phyloP scores from a whole-genome alignment of 2,113 vertebrate genomes.

The Gavia stellata region DNA sequence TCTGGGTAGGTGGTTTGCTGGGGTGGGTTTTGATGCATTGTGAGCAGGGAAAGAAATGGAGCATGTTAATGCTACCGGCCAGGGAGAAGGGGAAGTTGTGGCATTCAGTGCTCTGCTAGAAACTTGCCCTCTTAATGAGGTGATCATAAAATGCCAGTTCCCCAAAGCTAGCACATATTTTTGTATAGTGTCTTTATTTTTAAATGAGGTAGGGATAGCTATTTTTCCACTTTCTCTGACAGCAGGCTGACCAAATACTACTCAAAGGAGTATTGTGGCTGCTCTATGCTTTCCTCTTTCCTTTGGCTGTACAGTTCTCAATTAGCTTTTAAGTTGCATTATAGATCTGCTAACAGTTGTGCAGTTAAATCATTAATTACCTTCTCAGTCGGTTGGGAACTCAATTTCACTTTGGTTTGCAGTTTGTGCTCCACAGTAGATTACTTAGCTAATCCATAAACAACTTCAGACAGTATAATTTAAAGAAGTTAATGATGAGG shows the following conservation, averaged over 20 bases:
- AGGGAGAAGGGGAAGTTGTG: conserved; percentile 25
- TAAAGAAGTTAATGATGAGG: conserved; percentile 52
- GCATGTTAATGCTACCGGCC: not conserved
- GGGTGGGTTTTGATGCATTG: not conserved
- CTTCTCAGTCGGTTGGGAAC: conserved; percentile 62
- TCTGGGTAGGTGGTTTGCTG: not conserved
- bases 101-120: conserved; percentile 12
- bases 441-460: conserved; percentile 70
- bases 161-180: conserved; percentile 21
- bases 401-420: conserved; percentile 68
- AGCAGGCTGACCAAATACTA: conserved; percentile 49
- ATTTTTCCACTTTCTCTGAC: conserved; percentile 42
- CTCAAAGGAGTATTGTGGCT: conserved; percentile 51
- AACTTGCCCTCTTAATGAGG: conserved; percentile 44
- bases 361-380: conserved; percentile 74
- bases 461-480: conserved; percentile 61
- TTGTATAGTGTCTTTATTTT: conserved; percentile 13
- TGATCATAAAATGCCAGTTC: conserved; percentile 41
- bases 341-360: conserved; percentile 68
- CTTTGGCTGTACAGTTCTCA: conserved; percentile 52
- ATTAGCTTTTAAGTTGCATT: conserved; percentile 71
- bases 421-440: conserved; percentile 65
- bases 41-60: not conserved
- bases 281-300: conserved; percentile 24
- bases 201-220: not conserved